phyloP scores from a whole-genome alignment of 2,888 invertebrate genomes.

The Chrysomela aeneicollis region DNA sequence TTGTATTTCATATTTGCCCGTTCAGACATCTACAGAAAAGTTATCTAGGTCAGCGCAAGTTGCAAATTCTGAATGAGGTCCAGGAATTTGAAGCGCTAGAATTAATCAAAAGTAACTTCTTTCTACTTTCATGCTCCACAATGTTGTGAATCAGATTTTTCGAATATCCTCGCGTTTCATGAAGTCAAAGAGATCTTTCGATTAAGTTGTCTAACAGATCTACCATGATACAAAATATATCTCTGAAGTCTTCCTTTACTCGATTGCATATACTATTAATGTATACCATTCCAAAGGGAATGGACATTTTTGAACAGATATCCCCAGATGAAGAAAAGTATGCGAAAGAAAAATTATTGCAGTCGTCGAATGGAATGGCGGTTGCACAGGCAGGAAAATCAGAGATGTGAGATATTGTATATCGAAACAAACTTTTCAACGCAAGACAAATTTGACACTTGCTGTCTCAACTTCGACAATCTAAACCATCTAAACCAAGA shows the following conservation, averaged over 20 bases:
- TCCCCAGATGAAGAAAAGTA: too few relatives aligned
- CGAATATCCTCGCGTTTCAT: neutral
- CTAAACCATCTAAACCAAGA: too few relatives aligned
- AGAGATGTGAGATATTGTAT: too few relatives aligned
- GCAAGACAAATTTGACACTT: too few relatives aligned
- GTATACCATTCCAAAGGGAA: too few relatives aligned
- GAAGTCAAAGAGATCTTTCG: slow-evolving; percentile 12
- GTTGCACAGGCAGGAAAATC: too few relatives aligned
- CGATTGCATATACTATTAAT: too few relatives aligned
- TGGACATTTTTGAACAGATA: too few relatives aligned
- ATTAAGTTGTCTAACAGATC: neutral
- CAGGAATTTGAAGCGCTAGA: slow-evolving; percentile 20
- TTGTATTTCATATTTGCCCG: slow-evolving; percentile 9
- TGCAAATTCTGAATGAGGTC: slow-evolving; percentile 22
- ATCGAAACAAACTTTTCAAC: too few relatives aligned
- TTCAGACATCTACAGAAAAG: slow-evolving; percentile 11
- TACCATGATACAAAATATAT: neutral
- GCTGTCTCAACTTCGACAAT: too few relatives aligned
- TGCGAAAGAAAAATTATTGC: too few relatives aligned
- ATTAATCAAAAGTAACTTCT: slow-evolving; percentile 30
- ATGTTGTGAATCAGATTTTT: slow-evolving; percentile 18
- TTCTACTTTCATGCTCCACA: slow-evolving; percentile 18
- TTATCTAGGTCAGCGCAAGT: slow-evolving; percentile 19
- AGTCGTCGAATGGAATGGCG: too few relatives aligned
- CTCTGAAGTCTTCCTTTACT: neutral